A percentile compares a stretch with the other conserved stretches of the same genome.
Evolutionary conservation across 2,113 vertebrate species (phyloP).

Genomic region (Ochotona princeps): DNA sequence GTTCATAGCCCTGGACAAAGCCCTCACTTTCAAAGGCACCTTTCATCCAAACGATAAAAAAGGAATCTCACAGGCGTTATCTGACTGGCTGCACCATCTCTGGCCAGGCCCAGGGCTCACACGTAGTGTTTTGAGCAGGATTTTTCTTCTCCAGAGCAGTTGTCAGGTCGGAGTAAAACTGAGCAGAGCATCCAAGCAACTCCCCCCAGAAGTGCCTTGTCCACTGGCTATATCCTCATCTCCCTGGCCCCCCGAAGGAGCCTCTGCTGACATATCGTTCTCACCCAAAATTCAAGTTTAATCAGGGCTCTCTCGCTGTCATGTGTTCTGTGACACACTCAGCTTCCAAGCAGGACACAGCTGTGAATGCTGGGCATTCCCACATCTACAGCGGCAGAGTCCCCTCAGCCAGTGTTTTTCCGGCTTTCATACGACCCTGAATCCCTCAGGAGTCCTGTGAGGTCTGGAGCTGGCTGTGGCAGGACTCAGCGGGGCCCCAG

Average conservation of each 20-base stretch:
- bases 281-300: not conserved
- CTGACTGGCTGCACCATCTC: not conserved
- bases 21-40: slow-evolving; percentile 67
- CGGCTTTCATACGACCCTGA: not conserved
- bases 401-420: not conserved
- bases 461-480: not conserved
- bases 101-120: not conserved
- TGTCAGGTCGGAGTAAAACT: slow-evolving; percentile 4
- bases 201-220: not conserved
- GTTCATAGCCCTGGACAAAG: slow-evolving; percentile 70
- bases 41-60: slow-evolving; percentile 54
- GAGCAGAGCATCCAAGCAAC: not conserved
- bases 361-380: not conserved
- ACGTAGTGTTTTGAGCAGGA: not conserved
- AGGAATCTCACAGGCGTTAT: slow-evolving; percentile 16
- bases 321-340: not conserved
- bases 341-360: not conserved
- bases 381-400: not conserved
- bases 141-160: not conserved
- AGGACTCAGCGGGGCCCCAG: not conserved
- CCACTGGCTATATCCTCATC: fast-evolving
- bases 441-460: not conserved
- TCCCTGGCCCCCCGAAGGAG: not conserved
- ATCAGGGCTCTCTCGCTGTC: not conserved
- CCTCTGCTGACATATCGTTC: not conserved